These are phyloP conservation scores for Pampus argenteus DNA, from an alignment of 2,797 vertebrate species.

Conservation along the genomic window DNA sequence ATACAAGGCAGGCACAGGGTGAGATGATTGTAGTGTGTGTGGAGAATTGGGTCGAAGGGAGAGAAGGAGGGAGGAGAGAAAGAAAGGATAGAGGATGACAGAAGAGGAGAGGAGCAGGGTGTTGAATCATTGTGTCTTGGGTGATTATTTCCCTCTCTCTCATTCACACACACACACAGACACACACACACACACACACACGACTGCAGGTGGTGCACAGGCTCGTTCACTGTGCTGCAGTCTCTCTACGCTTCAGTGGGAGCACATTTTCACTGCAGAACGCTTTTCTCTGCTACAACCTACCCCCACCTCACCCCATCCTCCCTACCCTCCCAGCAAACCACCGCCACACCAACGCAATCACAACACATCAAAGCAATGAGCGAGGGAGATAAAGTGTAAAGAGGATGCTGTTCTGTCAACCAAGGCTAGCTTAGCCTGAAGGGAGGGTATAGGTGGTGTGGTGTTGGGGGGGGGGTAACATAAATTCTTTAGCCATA, in stretches of 20 bases:
- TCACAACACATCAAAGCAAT: constrained; percentile 83
- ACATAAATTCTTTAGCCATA: constrained; percentile 49
- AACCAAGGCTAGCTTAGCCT: constrained; percentile 61
- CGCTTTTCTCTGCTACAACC: constrained; percentile 72
- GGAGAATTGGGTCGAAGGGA: constrained; percentile 74
- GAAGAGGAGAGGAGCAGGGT: constrained; percentile 64
- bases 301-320: not conserved
- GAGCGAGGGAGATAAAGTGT: constrained; percentile 75
- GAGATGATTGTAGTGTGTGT: constrained; percentile 65
- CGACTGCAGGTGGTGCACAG: constrained; percentile 83
- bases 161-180: constrained; percentile 14
- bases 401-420: constrained; percentile 67
- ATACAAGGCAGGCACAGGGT: constrained; percentile 60
- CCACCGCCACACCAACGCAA: constrained; percentile 74
- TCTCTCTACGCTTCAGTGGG: constrained; percentile 87
- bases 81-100: constrained; percentile 55
- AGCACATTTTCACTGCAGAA: constrained; percentile 86
- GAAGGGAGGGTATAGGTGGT: constrained; percentile 9
- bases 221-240: constrained; percentile 84
- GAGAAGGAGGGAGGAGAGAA: constrained; percentile 59
- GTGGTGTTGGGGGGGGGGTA: constrained; percentile 5
- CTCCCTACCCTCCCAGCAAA: constrained; percentile 53
- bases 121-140: constrained; percentile 80
- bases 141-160: constrained; percentile 72
- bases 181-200: constrained; percentile 45